Percentiles rank a stretch among this genome's conserved stretches.
These are phyloP conservation scores for Harmothoe impar DNA, from an alignment of 2,888 invertebrate genomes.

Conservation along the genomic window DNA sequence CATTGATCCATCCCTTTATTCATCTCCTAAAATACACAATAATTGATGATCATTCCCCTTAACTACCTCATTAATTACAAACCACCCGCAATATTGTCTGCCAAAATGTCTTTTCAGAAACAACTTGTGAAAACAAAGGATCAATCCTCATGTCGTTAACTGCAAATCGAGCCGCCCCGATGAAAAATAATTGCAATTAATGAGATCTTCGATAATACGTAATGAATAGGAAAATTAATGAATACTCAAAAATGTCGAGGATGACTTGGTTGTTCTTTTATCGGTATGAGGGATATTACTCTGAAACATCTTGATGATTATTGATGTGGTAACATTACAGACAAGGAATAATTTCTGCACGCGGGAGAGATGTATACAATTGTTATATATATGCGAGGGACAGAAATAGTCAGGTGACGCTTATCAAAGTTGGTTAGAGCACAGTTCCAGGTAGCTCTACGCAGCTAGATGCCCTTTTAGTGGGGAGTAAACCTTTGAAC, in stretches of 20 bases:
- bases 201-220: not conserved
- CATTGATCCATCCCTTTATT: not conserved
- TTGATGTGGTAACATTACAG: no score
- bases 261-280: no score
- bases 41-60: not conserved
- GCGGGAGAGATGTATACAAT: no score
- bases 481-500: no score
- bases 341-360: no score
- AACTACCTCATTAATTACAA: constrained; percentile 8
- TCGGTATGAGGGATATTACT: no score
- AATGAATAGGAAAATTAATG: constrained; percentile 20
- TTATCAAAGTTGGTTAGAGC: no score
- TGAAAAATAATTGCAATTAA: not conserved
- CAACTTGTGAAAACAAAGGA: not conserved
- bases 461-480: no score
- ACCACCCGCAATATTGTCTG: not conserved
- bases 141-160: not conserved
- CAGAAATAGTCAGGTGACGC: no score
- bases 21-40: not conserved
- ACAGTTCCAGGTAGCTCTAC: no score
- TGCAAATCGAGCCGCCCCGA: not conserved
- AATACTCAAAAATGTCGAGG: not conserved
- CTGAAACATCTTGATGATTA: no score
- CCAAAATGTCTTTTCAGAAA: not conserved
- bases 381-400: no score